These are phyloP conservation scores for Isaurus tuberculatus DNA, from an alignment of 92 coral and sea anemone species.

Conservation along the genomic window DNA sequence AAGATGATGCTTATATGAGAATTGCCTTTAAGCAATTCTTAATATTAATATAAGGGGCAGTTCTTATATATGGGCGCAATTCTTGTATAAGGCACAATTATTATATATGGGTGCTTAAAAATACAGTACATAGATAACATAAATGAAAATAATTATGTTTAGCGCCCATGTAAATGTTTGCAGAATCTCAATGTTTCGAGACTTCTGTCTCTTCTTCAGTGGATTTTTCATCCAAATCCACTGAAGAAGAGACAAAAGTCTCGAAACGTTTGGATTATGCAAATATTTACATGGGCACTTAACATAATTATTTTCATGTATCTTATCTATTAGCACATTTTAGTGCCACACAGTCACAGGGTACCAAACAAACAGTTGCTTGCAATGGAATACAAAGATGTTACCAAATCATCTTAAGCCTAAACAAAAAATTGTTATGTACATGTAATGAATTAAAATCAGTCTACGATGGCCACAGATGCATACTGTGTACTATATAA, in stretches of 20 bases:
- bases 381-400: constrained; percentile 13
- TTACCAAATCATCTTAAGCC: constrained; percentile 13
- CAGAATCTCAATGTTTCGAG: constrained; percentile 14
- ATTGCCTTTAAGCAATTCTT: constrained; percentile 12
- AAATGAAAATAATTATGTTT: constrained; percentile 9
- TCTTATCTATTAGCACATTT: background rate
- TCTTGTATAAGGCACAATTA: constrained; percentile 12
- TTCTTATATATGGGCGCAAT: constrained; percentile 13
- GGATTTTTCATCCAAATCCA: constrained; percentile 13
- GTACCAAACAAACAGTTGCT: constrained; percentile 14
- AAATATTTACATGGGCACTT: constrained; percentile 10
- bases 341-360: constrained; percentile 26
- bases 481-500: constrained; percentile 12
- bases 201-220: constrained; percentile 14
- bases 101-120: constrained; percentile 9
- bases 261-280: constrained; percentile 14
- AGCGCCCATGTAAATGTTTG: constrained; percentile 14
- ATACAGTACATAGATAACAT: constrained; percentile 12
- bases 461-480: constrained; percentile 15
- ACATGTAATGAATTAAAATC: constrained; percentile 8
- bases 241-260: constrained; percentile 14
- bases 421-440: constrained; percentile 10
- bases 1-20: constrained; percentile 12
- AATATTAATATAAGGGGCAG: constrained; percentile 12
- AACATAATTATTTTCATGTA: constrained; percentile 41